Evolutionary conservation across 2,113 vertebrate species (phyloP).

Genomic region (Pipra filicauda): DNA sequence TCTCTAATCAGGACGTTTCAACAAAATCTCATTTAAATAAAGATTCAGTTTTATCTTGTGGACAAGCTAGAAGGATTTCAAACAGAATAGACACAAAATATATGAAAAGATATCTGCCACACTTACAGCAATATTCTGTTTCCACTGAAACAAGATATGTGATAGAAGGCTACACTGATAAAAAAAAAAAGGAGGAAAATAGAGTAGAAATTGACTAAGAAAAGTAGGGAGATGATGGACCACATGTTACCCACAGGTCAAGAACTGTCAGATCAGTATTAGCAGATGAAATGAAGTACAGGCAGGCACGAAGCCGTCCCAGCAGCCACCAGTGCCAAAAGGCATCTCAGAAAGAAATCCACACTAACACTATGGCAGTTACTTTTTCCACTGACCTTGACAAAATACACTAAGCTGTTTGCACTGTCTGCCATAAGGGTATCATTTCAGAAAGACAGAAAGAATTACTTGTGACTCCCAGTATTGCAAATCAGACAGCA

Average conservation of each 20-base stretch:
- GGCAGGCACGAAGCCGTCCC: neutral
- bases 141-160: neutral
- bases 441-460: neutral
- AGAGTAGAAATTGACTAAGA: neutral
- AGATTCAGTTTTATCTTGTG: neutral
- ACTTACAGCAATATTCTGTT: neutral
- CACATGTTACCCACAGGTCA: constrained; percentile 29
- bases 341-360: constrained; percentile 49
- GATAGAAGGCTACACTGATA: neutral
- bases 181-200: neutral
- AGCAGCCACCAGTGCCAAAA: constrained; percentile 35
- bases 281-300: constrained; percentile 34
- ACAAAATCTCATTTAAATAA: neutral
- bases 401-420: constrained; percentile 13
- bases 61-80: neutral
- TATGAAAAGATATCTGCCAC: neutral
- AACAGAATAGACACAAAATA: neutral
- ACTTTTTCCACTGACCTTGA: constrained; percentile 53
- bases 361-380: constrained; percentile 13
- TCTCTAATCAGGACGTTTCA: neutral
- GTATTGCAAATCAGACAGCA: neutral
- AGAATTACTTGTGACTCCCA: neutral
- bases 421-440: neutral
- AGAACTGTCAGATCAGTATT: constrained; percentile 45
- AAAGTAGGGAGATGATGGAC: neutral